Evolutionary conservation across 2,888 invertebrate genomes (phyloP).

Genomic region (Nowickia ferox): DNA sequence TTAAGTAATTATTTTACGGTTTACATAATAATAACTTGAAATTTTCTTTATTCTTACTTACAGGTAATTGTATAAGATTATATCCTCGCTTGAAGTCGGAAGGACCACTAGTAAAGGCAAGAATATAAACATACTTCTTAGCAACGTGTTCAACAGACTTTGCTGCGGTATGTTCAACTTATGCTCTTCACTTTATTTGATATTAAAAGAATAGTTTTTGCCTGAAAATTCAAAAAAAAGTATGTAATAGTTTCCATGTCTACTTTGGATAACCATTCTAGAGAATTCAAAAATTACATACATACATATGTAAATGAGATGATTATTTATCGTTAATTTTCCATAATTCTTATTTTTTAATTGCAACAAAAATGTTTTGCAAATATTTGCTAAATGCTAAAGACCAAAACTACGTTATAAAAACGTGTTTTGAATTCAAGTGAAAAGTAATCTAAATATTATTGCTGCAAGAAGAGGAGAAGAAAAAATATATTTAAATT

Average conservation of each 20-base stretch:
- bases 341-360: neutral
- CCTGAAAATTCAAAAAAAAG: too few species aligned
- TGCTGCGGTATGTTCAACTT: neutral
- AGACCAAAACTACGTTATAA: conserved; percentile 4
- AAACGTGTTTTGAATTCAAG: conserved; percentile 40
- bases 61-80: neutral
- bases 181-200: too few species aligned
- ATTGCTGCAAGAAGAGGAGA: neutral
- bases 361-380: neutral
- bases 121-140: neutral
- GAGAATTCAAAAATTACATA: too few species aligned
- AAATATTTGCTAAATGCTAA: conserved; percentile 26
- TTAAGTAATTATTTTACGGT: neutral
- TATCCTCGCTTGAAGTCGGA: neutral
- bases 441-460: neutral
- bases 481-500: neutral
- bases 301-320: too few species aligned
- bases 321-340: neutral
- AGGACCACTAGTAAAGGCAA: neutral
- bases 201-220: too few species aligned
- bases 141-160: neutral
- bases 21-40: neutral
- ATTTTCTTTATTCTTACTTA: neutral
- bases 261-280: too few species aligned
- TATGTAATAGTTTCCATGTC: too few species aligned